phyloP scores from a whole-genome alignment of 64 coral and sea anemone genomes.

The Catalaphyllia jardinei region DNA sequence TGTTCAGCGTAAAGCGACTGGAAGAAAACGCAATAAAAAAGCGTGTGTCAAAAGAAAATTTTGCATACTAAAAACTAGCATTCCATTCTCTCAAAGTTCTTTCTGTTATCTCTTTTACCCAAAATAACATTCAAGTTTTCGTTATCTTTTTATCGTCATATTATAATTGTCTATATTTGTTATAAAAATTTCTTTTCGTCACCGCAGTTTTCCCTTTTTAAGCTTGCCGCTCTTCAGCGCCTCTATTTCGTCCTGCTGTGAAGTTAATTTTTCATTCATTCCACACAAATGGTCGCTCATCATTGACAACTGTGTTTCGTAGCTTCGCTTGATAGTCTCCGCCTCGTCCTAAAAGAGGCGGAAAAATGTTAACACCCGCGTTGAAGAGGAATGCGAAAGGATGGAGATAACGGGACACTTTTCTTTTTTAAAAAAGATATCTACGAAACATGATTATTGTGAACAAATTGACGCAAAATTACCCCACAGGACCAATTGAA shows the following conservation, averaged over 20 bases:
- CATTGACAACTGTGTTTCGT: constrained; percentile 94
- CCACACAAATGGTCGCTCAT: constrained; percentile 97
- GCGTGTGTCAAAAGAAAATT: too few relatives aligned
- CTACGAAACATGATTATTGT: too few relatives aligned
- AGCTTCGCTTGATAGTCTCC: constrained; percentile 86
- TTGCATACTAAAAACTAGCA: too few relatives aligned
- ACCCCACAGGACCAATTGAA: too few relatives aligned
- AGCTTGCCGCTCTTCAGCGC: constrained; percentile 57
- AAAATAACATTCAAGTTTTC: neutral
- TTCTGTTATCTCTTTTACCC: neutral
- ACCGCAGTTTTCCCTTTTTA: constrained; percentile 69
- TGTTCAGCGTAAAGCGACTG: too few relatives aligned
- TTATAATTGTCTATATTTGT: neutral
- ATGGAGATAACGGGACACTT: too few relatives aligned
- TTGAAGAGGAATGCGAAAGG: too few relatives aligned
- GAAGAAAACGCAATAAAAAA: too few relatives aligned
- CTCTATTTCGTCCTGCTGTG: constrained; percentile 95
- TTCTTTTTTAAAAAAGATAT: too few relatives aligned
- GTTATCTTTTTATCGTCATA: neutral
- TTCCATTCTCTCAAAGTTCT: neutral
- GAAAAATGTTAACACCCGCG: neutral
- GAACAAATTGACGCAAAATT: too few relatives aligned
- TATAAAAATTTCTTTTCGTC: neutral
- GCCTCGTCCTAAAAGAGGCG: constrained; percentile 67
- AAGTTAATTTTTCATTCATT: constrained; percentile 92